Conservation (phyloP, 2,113 vertebrate genomes). For the Canis aureus region DNA sequence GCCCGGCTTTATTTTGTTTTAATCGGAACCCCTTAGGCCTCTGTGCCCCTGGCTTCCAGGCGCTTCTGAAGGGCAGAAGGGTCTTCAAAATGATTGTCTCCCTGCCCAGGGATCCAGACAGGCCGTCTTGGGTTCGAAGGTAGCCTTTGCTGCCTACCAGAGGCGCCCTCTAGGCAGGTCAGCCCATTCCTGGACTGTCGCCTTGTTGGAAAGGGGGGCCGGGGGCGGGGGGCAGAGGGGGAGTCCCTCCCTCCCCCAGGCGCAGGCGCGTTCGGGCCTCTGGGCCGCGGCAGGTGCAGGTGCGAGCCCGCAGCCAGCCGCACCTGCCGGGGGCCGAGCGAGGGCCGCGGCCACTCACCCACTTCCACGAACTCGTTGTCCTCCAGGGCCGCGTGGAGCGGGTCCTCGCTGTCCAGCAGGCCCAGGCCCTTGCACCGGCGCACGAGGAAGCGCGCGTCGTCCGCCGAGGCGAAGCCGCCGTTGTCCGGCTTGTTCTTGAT, state of each 20-base stretch:
- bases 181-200: background rate
- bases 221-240: fast-evolving
- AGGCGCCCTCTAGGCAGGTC: background rate
- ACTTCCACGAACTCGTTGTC: slow-evolving; percentile 99
- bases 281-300: too few relatives aligned
- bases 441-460: slow-evolving; percentile 90
- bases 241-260: background rate
- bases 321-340: background rate
- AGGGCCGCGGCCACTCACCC: slow-evolving; percentile 87
- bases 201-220: background rate
- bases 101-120: background rate
- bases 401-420: slow-evolving; percentile 94
- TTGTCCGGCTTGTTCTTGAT: slow-evolving; percentile 98
- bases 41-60: background rate
- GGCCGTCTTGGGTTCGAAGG: background rate
- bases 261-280: background rate
- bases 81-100: background rate
- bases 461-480: slow-evolving; percentile 91
- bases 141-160: background rate
- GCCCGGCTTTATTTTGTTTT: background rate
- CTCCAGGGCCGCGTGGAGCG: slow-evolving; percentile 93
- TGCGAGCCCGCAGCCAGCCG: background rate
- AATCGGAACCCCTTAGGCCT: background rate
- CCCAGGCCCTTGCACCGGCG: slow-evolving; percentile 95
- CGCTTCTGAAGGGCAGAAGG: background rate